A percentile compares a stretch with the other conserved stretches of the same genome.
phyloP scores from a whole-genome alignment of 2,797 vertebrate genomes.

The Falco concolor region DNA sequence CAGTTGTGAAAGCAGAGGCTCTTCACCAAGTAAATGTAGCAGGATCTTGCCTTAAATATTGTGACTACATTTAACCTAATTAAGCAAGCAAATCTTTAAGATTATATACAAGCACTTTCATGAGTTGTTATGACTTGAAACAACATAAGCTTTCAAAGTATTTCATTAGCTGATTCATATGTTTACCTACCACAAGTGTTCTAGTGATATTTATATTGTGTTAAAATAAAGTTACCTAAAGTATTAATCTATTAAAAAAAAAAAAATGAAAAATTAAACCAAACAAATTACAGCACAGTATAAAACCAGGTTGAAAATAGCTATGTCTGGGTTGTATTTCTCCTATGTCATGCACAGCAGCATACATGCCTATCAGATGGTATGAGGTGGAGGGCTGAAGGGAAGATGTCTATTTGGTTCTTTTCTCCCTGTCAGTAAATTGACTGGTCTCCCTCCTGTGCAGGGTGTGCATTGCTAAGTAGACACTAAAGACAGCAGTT shows the following conservation, averaged over 20 bases:
- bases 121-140: not conserved
- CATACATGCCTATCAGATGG: not conserved
- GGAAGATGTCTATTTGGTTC: not conserved
- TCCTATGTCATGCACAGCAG: not conserved
- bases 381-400: not conserved
- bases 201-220: not conserved
- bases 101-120: not conserved
- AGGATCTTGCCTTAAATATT: not conserved
- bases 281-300: not conserved
- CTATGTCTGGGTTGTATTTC: not conserved
- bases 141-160: not conserved
- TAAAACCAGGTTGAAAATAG: not conserved
- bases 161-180: not conserved
- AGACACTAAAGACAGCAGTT: conserved; percentile 20
- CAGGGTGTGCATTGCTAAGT: not conserved
- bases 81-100: not conserved
- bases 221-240: not conserved
- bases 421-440: not conserved
- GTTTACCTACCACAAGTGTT: not conserved
- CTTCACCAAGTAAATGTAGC: not conserved
- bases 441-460: not conserved
- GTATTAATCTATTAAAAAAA: not conserved
- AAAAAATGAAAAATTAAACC: not conserved
- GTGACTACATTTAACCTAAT: not conserved
- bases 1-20: not conserved